Conservation (phyloP, 2,113 vertebrate species). For the Onychorhynchus coronatus region DNA sequence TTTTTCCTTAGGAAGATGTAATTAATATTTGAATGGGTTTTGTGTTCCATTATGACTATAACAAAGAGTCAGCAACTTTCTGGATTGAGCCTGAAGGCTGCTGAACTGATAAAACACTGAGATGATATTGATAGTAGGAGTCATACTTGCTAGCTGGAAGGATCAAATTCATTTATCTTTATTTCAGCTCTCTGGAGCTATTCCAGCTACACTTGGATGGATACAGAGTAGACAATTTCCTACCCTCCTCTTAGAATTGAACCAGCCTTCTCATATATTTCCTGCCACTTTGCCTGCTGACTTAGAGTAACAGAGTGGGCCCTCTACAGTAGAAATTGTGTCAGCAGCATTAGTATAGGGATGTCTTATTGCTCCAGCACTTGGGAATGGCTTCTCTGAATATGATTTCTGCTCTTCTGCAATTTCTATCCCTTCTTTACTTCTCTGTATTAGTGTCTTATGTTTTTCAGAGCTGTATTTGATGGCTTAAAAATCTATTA, state of each 20-base stretch:
- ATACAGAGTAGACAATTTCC: not conserved
- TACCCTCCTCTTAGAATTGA: not conserved
- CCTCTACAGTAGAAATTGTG: not conserved
- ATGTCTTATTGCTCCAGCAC: not conserved
- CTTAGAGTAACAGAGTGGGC: not conserved
- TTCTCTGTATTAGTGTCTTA: not conserved
- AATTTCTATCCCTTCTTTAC: not conserved
- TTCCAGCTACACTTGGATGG: not conserved
- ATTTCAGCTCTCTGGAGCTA: not conserved
- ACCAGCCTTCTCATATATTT: not conserved
- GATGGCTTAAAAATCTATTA: not conserved
- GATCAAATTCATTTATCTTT: not conserved
- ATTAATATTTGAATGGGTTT: not conserved
- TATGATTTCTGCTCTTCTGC: not conserved
- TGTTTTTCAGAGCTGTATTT: not conserved
- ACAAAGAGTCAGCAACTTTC: not conserved
- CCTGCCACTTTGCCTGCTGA: not conserved
- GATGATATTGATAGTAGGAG: not conserved
- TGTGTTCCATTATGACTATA: not conserved
- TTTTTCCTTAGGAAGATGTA: not conserved
- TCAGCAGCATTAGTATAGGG: not conserved
- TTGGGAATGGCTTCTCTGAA: not conserved
- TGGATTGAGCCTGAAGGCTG: not conserved
- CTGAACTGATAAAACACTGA: not conserved
- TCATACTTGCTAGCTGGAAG: not conserved